Conservation (phyloP, 2,888 invertebrate species). For the Oscheius onirici region DNA sequence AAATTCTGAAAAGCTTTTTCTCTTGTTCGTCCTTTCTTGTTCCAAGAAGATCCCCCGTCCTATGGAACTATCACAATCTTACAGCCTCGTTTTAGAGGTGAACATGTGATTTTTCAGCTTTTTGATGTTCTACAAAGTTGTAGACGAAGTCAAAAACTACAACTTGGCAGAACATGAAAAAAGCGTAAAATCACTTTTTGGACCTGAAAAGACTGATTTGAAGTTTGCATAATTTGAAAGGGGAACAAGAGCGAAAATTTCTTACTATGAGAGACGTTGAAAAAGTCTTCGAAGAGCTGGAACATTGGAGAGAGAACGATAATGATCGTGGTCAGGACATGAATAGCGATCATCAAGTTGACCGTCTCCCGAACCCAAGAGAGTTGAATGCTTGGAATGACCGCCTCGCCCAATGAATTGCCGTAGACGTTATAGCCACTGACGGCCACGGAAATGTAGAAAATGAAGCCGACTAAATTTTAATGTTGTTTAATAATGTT, state of each 20-base stretch:
- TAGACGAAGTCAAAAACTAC: too few species aligned
- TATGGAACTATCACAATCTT: too few species aligned
- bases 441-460: constrained; percentile 40
- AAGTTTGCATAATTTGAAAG: background rate
- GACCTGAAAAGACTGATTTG: background rate
- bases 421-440: constrained; percentile 43
- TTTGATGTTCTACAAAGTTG: too few species aligned
- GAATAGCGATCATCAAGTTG: constrained; percentile 69
- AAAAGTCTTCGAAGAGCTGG: constrained; percentile 64
- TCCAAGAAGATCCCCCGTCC: too few species aligned
- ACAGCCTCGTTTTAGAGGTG: too few species aligned
- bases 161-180: too few species aligned
- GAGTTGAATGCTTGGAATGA: constrained; percentile 48
- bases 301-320: constrained; percentile 65
- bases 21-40: too few species aligned
- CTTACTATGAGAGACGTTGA: constrained; percentile 60
- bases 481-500: constrained; percentile 41
- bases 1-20: constrained; percentile 34
- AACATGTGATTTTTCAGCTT: too few species aligned
- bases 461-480: constrained; percentile 36
- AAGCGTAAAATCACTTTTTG: too few species aligned
- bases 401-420: constrained; percentile 42
- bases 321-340: constrained; percentile 66
- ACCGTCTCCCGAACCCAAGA: constrained; percentile 50
- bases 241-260: background rate